phyloP scores from a whole-genome alignment of 2,113 vertebrate species.

The Channa argus region DNA sequence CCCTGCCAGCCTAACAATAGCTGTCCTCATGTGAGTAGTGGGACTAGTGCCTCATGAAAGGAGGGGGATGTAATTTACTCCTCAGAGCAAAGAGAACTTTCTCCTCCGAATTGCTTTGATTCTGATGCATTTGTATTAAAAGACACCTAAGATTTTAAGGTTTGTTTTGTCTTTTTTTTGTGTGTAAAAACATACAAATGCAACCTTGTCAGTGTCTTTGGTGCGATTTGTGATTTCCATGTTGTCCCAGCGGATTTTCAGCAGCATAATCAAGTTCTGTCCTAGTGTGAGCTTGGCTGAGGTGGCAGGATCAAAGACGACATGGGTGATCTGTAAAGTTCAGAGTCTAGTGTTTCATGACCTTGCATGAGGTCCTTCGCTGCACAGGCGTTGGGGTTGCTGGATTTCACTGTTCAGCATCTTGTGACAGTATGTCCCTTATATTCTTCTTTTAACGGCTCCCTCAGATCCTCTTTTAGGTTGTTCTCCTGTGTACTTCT shows the following conservation, averaged over 20 bases:
- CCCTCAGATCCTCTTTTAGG: constrained; percentile 68
- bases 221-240: constrained; percentile 4
- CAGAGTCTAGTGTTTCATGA: constrained; percentile 23
- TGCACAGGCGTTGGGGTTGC: constrained; percentile 1
- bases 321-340: constrained; percentile 17
- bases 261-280: constrained; percentile 9
- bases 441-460: constrained; percentile 68
- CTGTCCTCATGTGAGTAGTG: too few species aligned
- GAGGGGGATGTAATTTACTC: too few species aligned
- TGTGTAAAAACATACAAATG: too few species aligned
- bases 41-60: too few species aligned
- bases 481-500: constrained; percentile 68
- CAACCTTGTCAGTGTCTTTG: too few species aligned
- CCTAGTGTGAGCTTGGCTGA: constrained; percentile 1
- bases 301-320: constrained; percentile 52
- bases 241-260: not conserved
- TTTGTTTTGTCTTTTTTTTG: not conserved
- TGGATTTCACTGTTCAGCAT: constrained; percentile 40
- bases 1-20: too few species aligned
- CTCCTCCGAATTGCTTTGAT: too few species aligned
- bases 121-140: too few species aligned
- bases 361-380: constrained; percentile 43
- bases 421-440: constrained; percentile 61
- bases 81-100: too few species aligned
- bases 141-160: too few species aligned